A percentile compares a stretch with the other conserved stretches of the same genome.
phyloP scores from a whole-genome alignment of 2,888 invertebrate genomes.

The Tholera decimalis region DNA sequence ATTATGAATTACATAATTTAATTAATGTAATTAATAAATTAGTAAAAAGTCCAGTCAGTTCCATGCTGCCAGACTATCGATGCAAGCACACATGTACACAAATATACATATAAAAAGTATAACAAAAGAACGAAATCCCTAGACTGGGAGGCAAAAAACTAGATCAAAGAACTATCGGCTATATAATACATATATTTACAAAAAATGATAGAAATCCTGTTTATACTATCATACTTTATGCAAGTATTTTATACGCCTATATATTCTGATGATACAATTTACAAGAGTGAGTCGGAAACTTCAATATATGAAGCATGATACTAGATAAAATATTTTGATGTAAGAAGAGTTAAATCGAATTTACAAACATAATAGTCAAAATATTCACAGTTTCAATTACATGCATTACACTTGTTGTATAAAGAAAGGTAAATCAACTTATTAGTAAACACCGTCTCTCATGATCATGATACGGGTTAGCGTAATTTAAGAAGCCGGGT shows the following conservation, averaged over 20 bases:
- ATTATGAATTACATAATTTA: too few species aligned
- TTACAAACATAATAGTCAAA: not conserved
- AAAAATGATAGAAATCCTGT: not conserved
- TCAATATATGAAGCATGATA: not conserved
- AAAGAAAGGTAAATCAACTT: too few species aligned
- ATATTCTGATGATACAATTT: not conserved
- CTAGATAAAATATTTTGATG: not conserved
- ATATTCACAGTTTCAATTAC: too few species aligned
- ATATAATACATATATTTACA: too few species aligned
- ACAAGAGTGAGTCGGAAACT: not conserved
- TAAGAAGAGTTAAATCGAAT: not conserved
- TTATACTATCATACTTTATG: not conserved
- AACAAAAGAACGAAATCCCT: not conserved
- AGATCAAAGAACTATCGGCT: not conserved
- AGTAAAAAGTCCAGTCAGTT: not conserved
- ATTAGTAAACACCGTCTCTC: too few species aligned
- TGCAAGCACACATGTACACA: not conserved
- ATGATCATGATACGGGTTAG: too few species aligned
- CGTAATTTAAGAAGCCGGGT: too few species aligned
- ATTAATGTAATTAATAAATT: too few species aligned
- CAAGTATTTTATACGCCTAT: too few species aligned
- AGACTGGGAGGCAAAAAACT: slow-evolving; percentile 2
- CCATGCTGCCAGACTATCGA: not conserved
- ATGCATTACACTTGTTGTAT: too few species aligned
- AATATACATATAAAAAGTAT: not conserved